phyloP scores from a whole-genome alignment of 2,113 vertebrate genomes.

The Spea bombifrons region DNA sequence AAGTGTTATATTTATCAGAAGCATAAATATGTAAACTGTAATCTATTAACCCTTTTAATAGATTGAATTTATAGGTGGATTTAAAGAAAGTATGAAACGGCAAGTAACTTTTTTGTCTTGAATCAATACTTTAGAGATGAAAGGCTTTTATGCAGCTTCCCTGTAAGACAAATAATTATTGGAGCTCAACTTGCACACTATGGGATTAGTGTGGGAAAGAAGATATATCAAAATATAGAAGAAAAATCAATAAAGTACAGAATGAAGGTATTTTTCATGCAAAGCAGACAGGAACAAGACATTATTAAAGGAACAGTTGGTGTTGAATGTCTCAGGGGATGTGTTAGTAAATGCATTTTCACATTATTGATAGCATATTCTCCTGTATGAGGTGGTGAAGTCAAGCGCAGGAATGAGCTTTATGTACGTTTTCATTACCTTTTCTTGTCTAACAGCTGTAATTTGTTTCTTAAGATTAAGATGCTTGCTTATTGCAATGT shows the following conservation, averaged over 20 bases:
- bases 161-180: conserved; percentile 41
- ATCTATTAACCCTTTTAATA: background rate
- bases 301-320: conserved; percentile 22
- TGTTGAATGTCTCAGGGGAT: conserved; percentile 15
- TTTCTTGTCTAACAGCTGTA: background rate
- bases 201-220: conserved; percentile 36
- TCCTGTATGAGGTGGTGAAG: conserved; percentile 5
- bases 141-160: conserved; percentile 7
- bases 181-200: conserved; percentile 24
- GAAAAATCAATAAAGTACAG: conserved; percentile 31
- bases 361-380: conserved; percentile 33
- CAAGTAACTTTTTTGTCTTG: background rate
- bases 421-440: background rate
- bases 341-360: conserved; percentile 31
- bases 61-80: background rate
- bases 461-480: background rate
- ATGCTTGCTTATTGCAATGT: background rate
- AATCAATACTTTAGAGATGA: conserved; percentile 27
- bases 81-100: too few species aligned
- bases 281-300: conserved; percentile 20
- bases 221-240: conserved; percentile 44
- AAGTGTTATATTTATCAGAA: background rate
- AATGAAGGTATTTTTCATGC: conserved; percentile 42
- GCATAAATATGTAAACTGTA: background rate
- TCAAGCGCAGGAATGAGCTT: conserved; percentile 1